phyloP scores from a whole-genome alignment of 2,797 vertebrate genomes.

The Siniperca scherzeri region DNA sequence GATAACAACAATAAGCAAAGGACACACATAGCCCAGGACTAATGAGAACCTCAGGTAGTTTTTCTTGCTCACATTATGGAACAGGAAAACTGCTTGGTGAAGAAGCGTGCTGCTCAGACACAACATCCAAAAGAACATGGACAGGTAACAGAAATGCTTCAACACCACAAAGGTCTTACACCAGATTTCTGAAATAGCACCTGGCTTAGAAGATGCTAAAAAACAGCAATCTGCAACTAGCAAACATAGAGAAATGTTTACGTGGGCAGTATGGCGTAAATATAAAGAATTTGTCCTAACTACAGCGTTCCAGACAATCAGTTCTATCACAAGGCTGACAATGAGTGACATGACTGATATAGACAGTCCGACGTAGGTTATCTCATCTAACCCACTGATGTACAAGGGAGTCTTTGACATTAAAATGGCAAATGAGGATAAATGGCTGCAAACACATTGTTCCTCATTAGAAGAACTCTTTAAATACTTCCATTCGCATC shows the following conservation, averaged over 20 bases:
- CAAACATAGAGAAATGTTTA: constrained; percentile 84
- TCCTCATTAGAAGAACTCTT: rapidly evolving
- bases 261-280: constrained; percentile 80
- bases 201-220: constrained; percentile 52
- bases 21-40: constrained; percentile 81
- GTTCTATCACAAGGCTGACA: constrained; percentile 74
- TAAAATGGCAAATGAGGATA: constrained; percentile 82
- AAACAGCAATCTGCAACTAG: constrained; percentile 80
- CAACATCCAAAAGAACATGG: constrained; percentile 89
- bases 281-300: constrained; percentile 78
- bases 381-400: not conserved
- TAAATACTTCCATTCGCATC: constrained; percentile 58
- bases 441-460: constrained; percentile 69
- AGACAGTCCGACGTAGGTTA: constrained; percentile 76
- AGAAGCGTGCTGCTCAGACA: constrained; percentile 84
- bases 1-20: constrained; percentile 76
- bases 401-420: constrained; percentile 52
- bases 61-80: constrained; percentile 80
- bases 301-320: constrained; percentile 78
- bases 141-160: constrained; percentile 85
- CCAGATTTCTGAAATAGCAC: rapidly evolving
- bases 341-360: constrained; percentile 79
- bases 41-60: constrained; percentile 76
- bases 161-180: constrained; percentile 73
- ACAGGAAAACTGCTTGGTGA: constrained; percentile 82